A percentile compares a stretch with the other conserved stretches of the same genome.
Conservation (phyloP, 2,113 vertebrate species). For the Sapayoa aenigma region DNA sequence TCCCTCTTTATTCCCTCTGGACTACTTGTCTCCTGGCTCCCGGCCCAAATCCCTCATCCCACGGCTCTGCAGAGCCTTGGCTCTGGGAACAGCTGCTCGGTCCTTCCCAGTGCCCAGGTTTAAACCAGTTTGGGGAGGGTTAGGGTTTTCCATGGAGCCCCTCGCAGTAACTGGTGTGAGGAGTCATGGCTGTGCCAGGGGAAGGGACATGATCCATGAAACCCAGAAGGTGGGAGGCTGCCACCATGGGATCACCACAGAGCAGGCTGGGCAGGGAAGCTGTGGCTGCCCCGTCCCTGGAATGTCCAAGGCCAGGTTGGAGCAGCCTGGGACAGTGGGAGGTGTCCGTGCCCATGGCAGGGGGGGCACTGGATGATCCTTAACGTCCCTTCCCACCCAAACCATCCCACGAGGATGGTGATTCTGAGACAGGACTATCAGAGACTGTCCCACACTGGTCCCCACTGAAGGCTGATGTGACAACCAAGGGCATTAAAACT, state of each 20-base stretch:
- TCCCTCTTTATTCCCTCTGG: not conserved
- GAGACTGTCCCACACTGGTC: not conserved
- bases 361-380: too few relatives aligned
- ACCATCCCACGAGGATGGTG: not conserved
- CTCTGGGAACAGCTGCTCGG: not conserved
- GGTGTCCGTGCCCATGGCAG: not conserved
- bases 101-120: not conserved
- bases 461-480: not conserved
- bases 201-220: rapidly evolving
- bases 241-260: not conserved
- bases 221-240: too few relatives aligned
- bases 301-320: not conserved
- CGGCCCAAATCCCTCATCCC: not conserved
- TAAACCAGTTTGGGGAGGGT: too few relatives aligned
- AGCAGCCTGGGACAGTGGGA: not conserved
- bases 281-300: not conserved
- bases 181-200: not conserved
- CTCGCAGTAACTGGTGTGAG: rapidly evolving
- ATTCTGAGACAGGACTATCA: not conserved
- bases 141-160: not conserved
- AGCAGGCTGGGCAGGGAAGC: not conserved
- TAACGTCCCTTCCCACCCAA: not conserved
- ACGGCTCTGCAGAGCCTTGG: not conserved
- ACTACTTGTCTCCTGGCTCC: not conserved
- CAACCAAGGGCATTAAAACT: not conserved